phyloP scores from a whole-genome alignment of 2,888 invertebrate genomes.

The Galerucella pusilla region DNA sequence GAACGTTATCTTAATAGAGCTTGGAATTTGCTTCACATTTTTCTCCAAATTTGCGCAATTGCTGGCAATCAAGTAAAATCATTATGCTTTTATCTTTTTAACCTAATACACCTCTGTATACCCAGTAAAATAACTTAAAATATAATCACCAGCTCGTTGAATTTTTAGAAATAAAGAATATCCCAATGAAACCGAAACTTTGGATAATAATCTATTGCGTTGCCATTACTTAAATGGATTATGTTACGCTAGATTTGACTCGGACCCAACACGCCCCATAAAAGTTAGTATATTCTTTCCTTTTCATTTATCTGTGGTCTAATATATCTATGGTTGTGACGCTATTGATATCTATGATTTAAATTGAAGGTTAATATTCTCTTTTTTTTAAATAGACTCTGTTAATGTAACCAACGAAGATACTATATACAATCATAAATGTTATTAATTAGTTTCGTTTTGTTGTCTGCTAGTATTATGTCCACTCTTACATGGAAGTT shows the following conservation, averaged over 20 bases:
- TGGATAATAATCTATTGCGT: constrained; percentile 8
- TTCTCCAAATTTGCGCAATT: constrained; percentile 71
- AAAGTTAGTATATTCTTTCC: constrained; percentile 52
- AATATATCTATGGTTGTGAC: too few species aligned
- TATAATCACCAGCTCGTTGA: neutral
- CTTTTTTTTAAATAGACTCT: too few species aligned
- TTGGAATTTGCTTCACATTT: constrained; percentile 73
- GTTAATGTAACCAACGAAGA: too few species aligned
- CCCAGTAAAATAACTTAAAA: neutral
- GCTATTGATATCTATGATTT: too few species aligned
- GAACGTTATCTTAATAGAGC: constrained; percentile 73
- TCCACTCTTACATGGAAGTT: constrained; percentile 72
- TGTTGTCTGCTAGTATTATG: constrained; percentile 66
- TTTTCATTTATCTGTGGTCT: neutral
- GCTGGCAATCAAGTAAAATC: constrained; percentile 65
- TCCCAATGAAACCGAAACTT: constrained; percentile 11
- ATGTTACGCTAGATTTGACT: constrained; percentile 66
- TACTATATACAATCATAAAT: neutral
- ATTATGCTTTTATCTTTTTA: neutral
- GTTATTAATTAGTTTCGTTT: neutral
- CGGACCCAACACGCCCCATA: constrained; percentile 60
- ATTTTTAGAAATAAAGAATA: constrained; percentile 26
- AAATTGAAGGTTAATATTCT: too few species aligned
- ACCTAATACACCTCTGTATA: too few species aligned
- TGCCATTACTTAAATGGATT: constrained; percentile 66